A percentile compares a stretch with the other conserved stretches of the same genome.
These are phyloP conservation scores for Argentina silus DNA, from an alignment of 2,797 vertebrate species.

Conservation along the genomic window DNA sequence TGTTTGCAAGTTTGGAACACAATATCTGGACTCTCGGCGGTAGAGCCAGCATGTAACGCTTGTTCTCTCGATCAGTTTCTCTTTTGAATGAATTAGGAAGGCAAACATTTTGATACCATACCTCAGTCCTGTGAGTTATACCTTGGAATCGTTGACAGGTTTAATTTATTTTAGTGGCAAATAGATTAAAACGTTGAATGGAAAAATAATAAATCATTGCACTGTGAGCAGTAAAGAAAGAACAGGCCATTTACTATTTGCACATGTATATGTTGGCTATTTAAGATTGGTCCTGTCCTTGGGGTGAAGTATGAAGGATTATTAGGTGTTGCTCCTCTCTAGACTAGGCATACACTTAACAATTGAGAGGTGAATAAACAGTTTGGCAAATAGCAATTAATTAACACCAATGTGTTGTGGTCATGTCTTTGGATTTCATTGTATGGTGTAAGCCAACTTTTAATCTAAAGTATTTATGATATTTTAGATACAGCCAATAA, in stretches of 20 bases:
- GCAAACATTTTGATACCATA: slow-evolving; percentile 89
- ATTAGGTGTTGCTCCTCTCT: slow-evolving; percentile 68
- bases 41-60: slow-evolving; percentile 66
- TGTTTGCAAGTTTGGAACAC: slow-evolving; percentile 66
- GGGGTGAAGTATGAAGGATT: slow-evolving; percentile 90
- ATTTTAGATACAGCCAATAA: slow-evolving; percentile 91
- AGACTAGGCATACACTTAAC: slow-evolving; percentile 54
- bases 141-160: slow-evolving; percentile 86
- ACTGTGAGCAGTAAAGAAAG: slow-evolving; percentile 96
- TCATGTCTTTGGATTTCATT: slow-evolving; percentile 69
- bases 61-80: slow-evolving; percentile 66
- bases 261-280: slow-evolving; percentile 94
- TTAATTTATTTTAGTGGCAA: slow-evolving; percentile 75
- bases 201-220: slow-evolving; percentile 85
- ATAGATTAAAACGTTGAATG: slow-evolving; percentile 70
- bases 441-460: slow-evolving; percentile 62
- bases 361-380: slow-evolving; percentile 60
- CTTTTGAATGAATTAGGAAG: slow-evolving; percentile 84
- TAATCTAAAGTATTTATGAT: slow-evolving; percentile 81
- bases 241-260: slow-evolving; percentile 97
- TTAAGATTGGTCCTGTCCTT: slow-evolving; percentile 70
- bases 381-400: slow-evolving; percentile 60
- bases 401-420: slow-evolving; percentile 64
- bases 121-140: slow-evolving; percentile 95
- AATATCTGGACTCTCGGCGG: slow-evolving; percentile 61